These are phyloP conservation scores for Sciurus vulgaris DNA, from an alignment of 2,797 vertebrate species.

Conservation along the genomic window DNA sequence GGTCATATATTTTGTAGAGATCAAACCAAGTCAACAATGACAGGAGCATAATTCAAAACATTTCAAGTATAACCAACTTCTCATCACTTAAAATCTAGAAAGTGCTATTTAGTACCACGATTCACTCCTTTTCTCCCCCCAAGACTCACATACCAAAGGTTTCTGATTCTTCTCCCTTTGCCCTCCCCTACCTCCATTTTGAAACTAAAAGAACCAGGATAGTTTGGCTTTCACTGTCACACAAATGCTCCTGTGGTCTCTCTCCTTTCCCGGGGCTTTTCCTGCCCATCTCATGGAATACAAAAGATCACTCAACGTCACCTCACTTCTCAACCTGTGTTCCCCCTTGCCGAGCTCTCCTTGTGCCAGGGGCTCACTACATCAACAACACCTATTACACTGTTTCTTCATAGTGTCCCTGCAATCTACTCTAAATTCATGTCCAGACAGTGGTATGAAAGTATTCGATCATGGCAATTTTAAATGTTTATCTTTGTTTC, in stretches of 20 bases:
- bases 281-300: too few relatives aligned
- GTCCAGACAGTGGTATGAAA: background rate
- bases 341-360: background rate
- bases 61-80: slow-evolving; percentile 43
- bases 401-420: background rate
- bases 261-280: background rate
- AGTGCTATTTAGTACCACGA: background rate
- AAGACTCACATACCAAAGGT: background rate
- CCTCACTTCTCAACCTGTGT: background rate
- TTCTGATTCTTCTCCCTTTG: background rate
- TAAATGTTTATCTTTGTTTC: slow-evolving; percentile 18
- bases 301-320: background rate
- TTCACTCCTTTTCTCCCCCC: background rate
- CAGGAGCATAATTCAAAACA: background rate
- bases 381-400: background rate
- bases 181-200: background rate
- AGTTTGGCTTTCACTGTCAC: background rate
- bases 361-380: background rate
- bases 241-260: background rate
- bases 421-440: background rate
- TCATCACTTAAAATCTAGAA: slow-evolving; percentile 14
- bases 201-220: background rate
- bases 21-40: background rate
- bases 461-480: background rate
- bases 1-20: background rate